Evolutionary conservation across 2,888 invertebrate genomes (phyloP).

Genomic region (Cinara cedri): DNA sequence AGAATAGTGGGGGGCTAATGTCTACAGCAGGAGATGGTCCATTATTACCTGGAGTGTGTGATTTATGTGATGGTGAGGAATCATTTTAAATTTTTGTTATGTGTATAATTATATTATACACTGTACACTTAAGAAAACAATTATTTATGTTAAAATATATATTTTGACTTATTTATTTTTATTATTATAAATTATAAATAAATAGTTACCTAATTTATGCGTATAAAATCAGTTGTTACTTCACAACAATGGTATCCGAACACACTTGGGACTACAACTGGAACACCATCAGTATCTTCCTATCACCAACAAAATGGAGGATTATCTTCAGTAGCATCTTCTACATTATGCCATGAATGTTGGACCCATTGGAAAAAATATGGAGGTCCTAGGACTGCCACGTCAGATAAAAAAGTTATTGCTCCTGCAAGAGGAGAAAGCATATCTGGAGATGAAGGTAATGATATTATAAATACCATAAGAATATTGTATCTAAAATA

Average conservation of each 20-base stretch:
- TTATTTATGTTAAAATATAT: not conserved
- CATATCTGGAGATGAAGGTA: constrained; percentile 63
- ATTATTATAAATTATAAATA: not conserved
- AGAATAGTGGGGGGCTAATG: constrained; percentile 3
- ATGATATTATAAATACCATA: too few relatives aligned
- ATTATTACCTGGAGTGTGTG: constrained; percentile 34
- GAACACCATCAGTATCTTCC: not conserved
- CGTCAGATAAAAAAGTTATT: constrained; percentile 64
- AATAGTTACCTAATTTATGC: not conserved
- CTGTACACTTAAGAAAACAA: too few relatives aligned
- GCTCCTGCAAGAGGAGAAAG: constrained; percentile 61
- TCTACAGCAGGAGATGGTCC: constrained; percentile 8
- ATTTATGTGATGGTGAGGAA: constrained; percentile 37
- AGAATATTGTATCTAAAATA: too few relatives aligned
- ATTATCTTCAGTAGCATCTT: not conserved
- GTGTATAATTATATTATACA: not conserved
- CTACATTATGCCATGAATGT: constrained; percentile 87
- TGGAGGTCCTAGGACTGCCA: constrained; percentile 89
- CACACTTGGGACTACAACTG: constrained; percentile 73
- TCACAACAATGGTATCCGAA: constrained; percentile 90
- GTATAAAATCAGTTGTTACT: not conserved
- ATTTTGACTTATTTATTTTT: not conserved
- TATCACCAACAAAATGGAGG: constrained; percentile 46
- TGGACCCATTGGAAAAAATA: constrained; percentile 99
- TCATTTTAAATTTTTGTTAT: not conserved